These are phyloP conservation scores for Erythrolamprus reginae DNA, from an alignment of 2,113 vertebrate genomes.

Conservation along the genomic window DNA sequence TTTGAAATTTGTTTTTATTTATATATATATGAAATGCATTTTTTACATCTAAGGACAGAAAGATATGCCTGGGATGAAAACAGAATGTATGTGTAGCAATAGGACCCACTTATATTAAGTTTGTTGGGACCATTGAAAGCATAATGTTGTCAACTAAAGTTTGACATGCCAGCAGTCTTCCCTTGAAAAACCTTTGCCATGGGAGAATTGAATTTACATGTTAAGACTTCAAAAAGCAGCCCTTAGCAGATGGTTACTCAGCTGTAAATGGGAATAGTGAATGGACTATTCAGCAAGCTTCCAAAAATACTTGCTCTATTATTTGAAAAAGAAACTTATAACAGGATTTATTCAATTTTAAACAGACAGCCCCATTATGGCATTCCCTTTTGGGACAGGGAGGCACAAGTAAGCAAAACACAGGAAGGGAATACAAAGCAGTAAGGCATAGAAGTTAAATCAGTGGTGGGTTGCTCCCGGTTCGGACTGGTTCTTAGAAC, in stretches of 20 bases:
- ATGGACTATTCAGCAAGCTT: slow-evolving; percentile 39
- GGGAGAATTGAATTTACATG: slow-evolving; percentile 49
- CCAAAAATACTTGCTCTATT: slow-evolving; percentile 36
- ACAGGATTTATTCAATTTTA: neutral
- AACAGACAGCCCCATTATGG: neutral
- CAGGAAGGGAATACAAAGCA: neutral
- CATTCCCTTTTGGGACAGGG: neutral
- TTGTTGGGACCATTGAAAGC: slow-evolving; percentile 60
- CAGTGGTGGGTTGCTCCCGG: no score
- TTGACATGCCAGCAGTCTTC: slow-evolving; percentile 24
- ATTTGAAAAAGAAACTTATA: neutral
- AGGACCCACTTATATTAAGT: slow-evolving; percentile 50
- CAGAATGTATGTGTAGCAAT: slow-evolving; percentile 35
- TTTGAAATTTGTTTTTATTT: slow-evolving; percentile 65
- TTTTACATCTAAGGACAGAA: slow-evolving; percentile 56
- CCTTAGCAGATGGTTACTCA: slow-evolving; percentile 52
- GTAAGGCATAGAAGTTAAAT: neutral
- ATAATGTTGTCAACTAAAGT: slow-evolving; percentile 52
- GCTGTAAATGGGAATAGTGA: slow-evolving; percentile 36
- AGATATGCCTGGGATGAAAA: slow-evolving; percentile 42
- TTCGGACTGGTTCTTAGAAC: no score
- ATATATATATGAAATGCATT: slow-evolving; percentile 67
- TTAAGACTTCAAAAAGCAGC: slow-evolving; percentile 47
- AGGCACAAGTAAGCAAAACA: neutral
- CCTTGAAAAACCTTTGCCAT: slow-evolving; percentile 36